Conservation (phyloP, 2,113 vertebrate species). For the Melanerpes formicivorus region DNA sequence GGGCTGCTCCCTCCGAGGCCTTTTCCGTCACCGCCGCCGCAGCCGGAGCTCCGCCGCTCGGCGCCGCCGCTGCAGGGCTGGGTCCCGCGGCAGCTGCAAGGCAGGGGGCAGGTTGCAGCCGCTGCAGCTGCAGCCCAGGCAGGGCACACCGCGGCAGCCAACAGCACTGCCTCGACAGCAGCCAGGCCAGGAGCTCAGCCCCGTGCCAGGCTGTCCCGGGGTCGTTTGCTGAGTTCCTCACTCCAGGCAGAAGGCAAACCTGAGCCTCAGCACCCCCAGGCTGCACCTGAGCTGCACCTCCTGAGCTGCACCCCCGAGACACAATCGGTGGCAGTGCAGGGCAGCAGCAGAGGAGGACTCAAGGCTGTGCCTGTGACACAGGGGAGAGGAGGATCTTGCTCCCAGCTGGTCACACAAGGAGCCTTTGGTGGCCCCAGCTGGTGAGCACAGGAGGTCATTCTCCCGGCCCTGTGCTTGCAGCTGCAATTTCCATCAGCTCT, state of each 20-base stretch:
- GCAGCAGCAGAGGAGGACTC: background rate
- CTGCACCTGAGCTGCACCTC: background rate
- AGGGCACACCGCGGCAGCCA: background rate
- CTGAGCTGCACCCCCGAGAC: background rate
- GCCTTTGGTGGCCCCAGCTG: background rate
- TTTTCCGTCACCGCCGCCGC: background rate
- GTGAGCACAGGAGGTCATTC: slow-evolving; percentile 23
- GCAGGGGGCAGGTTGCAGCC: slow-evolving; percentile 11
- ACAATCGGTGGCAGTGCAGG: background rate
- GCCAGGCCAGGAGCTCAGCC: background rate
- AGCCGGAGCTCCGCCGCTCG: slow-evolving; percentile 70
- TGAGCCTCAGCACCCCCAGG: background rate
- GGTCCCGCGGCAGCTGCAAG: slow-evolving; percentile 71
- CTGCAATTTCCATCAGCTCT: background rate
- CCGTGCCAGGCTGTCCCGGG: accelerated
- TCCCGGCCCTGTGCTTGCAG: slow-evolving; percentile 22
- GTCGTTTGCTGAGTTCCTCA: background rate
- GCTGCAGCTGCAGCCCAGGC: accelerated
- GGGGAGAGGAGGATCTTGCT: background rate
- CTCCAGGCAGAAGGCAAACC: background rate
- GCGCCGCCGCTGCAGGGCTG: slow-evolving; percentile 65
- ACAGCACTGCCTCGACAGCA: background rate
- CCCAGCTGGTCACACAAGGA: background rate
- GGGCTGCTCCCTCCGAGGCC: slow-evolving; percentile 32
- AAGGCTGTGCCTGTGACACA: background rate